phyloP scores from a whole-genome alignment of 2,888 invertebrate genomes.

The Andrena bucephala region DNA sequence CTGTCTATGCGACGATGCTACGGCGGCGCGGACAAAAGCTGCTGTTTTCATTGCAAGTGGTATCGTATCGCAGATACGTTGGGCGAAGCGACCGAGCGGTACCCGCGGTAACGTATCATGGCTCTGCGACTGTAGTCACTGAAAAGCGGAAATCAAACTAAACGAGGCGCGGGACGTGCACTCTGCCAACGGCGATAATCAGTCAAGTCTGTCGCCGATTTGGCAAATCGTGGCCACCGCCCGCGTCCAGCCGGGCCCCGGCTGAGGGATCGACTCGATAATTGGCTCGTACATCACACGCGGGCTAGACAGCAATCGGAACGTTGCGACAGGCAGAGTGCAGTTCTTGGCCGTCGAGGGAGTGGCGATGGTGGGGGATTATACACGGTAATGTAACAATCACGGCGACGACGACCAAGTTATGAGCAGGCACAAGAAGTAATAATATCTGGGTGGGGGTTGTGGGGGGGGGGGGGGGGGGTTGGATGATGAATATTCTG shows the following conservation, averaged over 20 bases:
- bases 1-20: background rate
- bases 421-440: slow-evolving; percentile 73
- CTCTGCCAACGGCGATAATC: slow-evolving; percentile 70
- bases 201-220: slow-evolving; percentile 35
- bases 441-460: slow-evolving; percentile 55
- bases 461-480: background rate
- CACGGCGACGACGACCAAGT: slow-evolving; percentile 74
- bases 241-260: slow-evolving; percentile 8
- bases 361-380: slow-evolving; percentile 57
- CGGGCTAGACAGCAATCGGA: slow-evolving; percentile 11
- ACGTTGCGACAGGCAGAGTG: slow-evolving; percentile 72
- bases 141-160: slow-evolving; percentile 75
- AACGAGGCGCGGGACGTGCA: slow-evolving; percentile 76
- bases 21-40: background rate
- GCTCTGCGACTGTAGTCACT: slow-evolving; percentile 64
- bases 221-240: slow-evolving; percentile 31
- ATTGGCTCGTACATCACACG: slow-evolving; percentile 53
- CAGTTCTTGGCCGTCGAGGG: slow-evolving; percentile 74
- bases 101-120: slow-evolving; percentile 56
- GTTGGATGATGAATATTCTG: slow-evolving; percentile 71
- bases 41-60: background rate
- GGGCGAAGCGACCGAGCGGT: background rate
- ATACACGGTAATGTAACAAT: slow-evolving; percentile 71
- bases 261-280: slow-evolving; percentile 43
- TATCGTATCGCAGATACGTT: slow-evolving; percentile 43